Evolutionary conservation across 2,797 vertebrate species (phyloP), one percentile per base, ranked within the genome.

Genomic region (Sebastes aleutianus): DNA sequence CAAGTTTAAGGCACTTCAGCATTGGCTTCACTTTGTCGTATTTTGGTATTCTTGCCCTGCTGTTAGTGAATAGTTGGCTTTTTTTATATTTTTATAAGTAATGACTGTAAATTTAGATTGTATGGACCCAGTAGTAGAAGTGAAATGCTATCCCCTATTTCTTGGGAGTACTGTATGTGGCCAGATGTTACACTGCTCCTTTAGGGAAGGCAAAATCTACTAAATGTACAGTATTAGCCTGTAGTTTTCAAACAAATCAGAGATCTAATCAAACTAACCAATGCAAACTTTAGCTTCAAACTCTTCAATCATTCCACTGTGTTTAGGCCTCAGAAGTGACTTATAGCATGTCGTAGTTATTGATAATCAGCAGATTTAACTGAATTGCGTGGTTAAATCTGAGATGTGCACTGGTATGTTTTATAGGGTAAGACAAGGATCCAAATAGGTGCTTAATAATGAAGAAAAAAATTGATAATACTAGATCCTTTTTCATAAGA

Each of bases 401-500:
- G 22, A 67, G 13, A 54, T 73, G 31, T n/a, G n/a, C 22, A 5
- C 9, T 58, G 22, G 31, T 56, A 3, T 56, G 11, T 71, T 82
- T 85, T 18, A 36, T 22, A 58, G 39, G 57, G 5, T 34, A 47
- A 27, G 22, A 59, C 4, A 20, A 36, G 53, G 53, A 62, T 74
- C 22, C 59, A 59, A 72, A 75, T 8, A 67, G 54, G 36, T 59
- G 47, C 31, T 67, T 63, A 32, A 59, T 56, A 67, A 70, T 50
- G 18, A 62, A 8, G 53, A 66, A 59, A 54, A 43, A 20, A 6
- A 1, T 2, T 22, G 26, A 76, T 76, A 78, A 76, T 57, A 54
- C 29, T 7, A 18, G 20, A 72, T 80, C 26, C 3, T 56, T 88
- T 82, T 31, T 82, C 70, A 83, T 32, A 57, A 78, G 26, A 64